Evolutionary conservation across 53 echinoderm and acorn worm genomes (phyloP).

Genomic region (Zoroaster sp.): DNA sequence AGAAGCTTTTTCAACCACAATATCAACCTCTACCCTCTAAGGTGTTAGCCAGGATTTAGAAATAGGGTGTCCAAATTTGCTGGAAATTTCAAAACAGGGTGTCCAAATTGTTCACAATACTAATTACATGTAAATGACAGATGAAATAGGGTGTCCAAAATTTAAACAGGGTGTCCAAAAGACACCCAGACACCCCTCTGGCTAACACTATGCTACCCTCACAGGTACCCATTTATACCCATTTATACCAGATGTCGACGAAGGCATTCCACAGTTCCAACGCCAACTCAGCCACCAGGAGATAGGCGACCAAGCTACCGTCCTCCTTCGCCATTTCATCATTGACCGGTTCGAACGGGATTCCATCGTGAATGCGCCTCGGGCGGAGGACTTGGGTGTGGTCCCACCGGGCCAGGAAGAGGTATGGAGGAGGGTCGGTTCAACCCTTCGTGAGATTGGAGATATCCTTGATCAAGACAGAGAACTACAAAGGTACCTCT

Average conservation of each 20-base stretch:
- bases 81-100: too few relatives aligned
- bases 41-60: too few relatives aligned
- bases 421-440: constrained; percentile 82
- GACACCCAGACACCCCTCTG: too few relatives aligned
- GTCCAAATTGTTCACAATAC: too few relatives aligned
- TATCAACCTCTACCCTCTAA: too few relatives aligned
- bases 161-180: too few relatives aligned
- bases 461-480: constrained; percentile 83
- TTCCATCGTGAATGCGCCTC: constrained; percentile 66
- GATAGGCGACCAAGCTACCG: constrained; percentile 79
- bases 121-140: too few relatives aligned
- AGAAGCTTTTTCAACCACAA: too few relatives aligned
- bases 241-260: constrained; percentile 18
- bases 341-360: constrained; percentile 86
- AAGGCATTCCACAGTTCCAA: background rate
- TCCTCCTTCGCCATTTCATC: constrained; percentile 85
- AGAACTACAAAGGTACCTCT: constrained; percentile 84
- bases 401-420: constrained; percentile 48
- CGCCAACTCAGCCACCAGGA: constrained; percentile 78
- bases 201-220: too few relatives aligned
- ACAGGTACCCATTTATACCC: too few relatives aligned
- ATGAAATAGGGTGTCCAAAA: too few relatives aligned
- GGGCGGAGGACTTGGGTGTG: constrained; percentile 55
- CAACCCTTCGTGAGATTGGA: constrained; percentile 76
- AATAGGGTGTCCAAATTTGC: too few relatives aligned